A percentile compares a stretch with the other conserved stretches of the same genome.
These are phyloP conservation scores for Amphipoea lucens DNA, from an alignment of 2,888 invertebrate genomes.

Conservation along the genomic window DNA sequence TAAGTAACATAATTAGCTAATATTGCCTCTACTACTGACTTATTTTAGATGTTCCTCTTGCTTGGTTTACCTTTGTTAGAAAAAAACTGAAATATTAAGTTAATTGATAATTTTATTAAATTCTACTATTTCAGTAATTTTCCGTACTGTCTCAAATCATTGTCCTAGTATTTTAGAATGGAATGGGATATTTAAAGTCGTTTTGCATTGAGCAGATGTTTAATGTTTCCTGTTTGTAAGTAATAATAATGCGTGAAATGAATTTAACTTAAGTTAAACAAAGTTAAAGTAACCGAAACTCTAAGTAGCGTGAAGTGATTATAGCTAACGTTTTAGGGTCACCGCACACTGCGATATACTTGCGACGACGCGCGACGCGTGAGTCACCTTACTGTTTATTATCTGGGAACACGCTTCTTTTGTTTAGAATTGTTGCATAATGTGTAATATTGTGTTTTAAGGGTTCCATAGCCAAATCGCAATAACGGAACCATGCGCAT, in stretches of 20 bases:
- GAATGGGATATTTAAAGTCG: background rate
- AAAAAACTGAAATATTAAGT: background rate
- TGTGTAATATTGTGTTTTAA: background rate
- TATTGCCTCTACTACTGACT: no score
- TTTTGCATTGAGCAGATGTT: no score
- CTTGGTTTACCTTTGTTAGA: background rate
- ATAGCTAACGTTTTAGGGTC: background rate
- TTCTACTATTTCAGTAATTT: no score
- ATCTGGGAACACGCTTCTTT: slow-evolving; percentile 1
- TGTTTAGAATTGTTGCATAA: background rate
- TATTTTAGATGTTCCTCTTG: background rate
- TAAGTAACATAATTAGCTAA: background rate
- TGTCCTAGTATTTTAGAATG: background rate
- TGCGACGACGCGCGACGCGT: background rate
- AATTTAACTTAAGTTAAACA: background rate
- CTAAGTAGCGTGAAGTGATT: background rate
- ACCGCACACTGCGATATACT: background rate
- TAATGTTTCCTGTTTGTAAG: background rate
- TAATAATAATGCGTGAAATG: background rate
- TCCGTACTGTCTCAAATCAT: background rate
- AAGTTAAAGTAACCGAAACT: no score
- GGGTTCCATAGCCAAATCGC: background rate
- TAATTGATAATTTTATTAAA: background rate
- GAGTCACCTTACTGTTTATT: slow-evolving; percentile 5
- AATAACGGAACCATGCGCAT: background rate